Conservation (phyloP, 2,888 invertebrate genomes). For the Biston stratarius region DNA sequence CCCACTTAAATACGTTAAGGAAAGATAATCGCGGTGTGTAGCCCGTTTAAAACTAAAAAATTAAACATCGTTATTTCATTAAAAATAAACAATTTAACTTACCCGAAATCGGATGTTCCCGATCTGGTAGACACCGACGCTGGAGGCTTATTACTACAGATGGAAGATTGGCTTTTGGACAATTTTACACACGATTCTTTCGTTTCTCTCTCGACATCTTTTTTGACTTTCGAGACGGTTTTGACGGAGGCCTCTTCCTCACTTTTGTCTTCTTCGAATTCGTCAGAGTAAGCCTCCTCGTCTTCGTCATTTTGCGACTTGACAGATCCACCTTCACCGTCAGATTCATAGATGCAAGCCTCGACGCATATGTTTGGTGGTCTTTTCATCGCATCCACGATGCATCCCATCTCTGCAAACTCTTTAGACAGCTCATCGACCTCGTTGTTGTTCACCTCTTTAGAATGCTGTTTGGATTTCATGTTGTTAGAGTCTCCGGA, state of each 20-base stretch:
- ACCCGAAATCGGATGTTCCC: conserved; percentile 75
- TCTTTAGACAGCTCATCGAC: conserved; percentile 77
- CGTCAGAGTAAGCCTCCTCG: conserved; percentile 77
- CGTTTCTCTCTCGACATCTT: conserved; percentile 45
- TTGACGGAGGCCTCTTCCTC: conserved; percentile 63
- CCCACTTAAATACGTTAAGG: no score
- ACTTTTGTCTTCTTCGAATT: conserved; percentile 79
- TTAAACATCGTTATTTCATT: conserved; percentile 15
- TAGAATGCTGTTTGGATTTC: conserved; percentile 67
- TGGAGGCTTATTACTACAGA: conserved; percentile 58
- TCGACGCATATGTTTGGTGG: conserved; percentile 79
- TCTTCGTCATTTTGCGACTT: conserved; percentile 53
- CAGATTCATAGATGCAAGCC: conserved; percentile 72
- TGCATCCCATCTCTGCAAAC: conserved; percentile 81
- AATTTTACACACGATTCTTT: conserved; percentile 61
- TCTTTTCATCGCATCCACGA: conserved; percentile 74
- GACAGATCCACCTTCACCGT: conserved; percentile 56
- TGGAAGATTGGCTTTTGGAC: conserved; percentile 70
- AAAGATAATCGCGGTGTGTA: no score
- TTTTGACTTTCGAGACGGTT: conserved; percentile 52
- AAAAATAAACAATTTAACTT: conserved; percentile 44
- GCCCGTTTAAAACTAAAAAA: no score
- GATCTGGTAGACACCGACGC: conserved; percentile 70
- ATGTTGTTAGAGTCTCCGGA: conserved; percentile 76
- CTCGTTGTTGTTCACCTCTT: conserved; percentile 83